Evolutionary conservation across 2,113 vertebrate genomes (phyloP).

Genomic region (Antigone vipio): DNA sequence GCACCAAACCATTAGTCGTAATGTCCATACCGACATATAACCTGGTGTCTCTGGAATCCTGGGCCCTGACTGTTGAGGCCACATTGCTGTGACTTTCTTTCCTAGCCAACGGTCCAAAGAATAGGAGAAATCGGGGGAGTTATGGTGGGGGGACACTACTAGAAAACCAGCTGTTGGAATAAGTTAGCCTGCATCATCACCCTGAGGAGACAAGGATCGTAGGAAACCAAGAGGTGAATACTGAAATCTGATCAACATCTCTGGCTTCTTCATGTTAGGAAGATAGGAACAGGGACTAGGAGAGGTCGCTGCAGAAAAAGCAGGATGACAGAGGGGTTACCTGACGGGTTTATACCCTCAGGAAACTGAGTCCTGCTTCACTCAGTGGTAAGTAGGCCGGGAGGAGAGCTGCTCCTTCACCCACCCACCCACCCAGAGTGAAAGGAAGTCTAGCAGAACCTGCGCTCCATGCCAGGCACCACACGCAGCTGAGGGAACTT

Average conservation of each 20-base stretch:
- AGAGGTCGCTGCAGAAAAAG: background rate
- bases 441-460: background rate
- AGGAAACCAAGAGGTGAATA: background rate
- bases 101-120: background rate
- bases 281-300: background rate
- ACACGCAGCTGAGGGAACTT: background rate
- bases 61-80: background rate
- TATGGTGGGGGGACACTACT: fast-evolving
- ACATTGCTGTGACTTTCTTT: background rate
- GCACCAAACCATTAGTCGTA: background rate
- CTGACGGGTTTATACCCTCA: background rate
- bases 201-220: background rate
- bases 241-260: background rate
- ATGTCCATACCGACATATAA: background rate
- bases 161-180: background rate
- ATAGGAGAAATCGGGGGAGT: background rate
- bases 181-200: background rate
- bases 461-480: background rate
- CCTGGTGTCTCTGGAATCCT: background rate
- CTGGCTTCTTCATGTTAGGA: background rate
- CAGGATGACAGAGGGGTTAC: background rate
- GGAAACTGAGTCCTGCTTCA: background rate
- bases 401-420: background rate
- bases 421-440: background rate
- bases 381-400: background rate